Base-by-base conservation (phyloP, 2,113 vertebrate species). In the Mirza zaza region DNA sequence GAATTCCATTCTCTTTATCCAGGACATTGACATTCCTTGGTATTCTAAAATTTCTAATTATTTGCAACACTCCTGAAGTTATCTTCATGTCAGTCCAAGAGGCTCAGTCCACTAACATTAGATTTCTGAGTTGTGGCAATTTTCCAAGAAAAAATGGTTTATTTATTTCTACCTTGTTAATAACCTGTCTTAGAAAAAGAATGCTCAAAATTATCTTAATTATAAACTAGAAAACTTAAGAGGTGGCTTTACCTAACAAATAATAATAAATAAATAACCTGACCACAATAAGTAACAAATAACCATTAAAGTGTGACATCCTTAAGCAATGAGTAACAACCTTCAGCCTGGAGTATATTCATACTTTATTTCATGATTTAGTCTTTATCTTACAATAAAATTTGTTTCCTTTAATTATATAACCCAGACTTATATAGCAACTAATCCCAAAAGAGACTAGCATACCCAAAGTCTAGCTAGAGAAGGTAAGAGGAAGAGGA, bases 1-100 rank as follows among this genome's bases (percentile, higher is more conserved):
- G 55, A 94, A 87, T 80, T 48, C n/a, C 48, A 36, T 89, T 95
- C 85, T 94, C 55, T 83, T 84, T 82, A 90, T 63, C n/a, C 20
- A 97, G 57, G 8, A n/a, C 76, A 52, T 65, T 70, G 59, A 80
- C 23, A 80, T 91, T 68, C 8, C 55, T 91, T 45, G 34, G 7
- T 87, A 67, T 88, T 94, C 82, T 81, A 55, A 93, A 96, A 80
- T 68, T 77, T 89, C 90, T 94, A 92, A 67, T 73, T 94, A 82
- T 50, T 55, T 25, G 15, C 77, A 88, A 82, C 52, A 79, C 68
- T 79, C 55, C 27, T n/a, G 18, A 95, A 94, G 36, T 59, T 52
- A 71, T 93, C 65, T 89, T 92, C 68, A 83, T 92, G 61, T 68
- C 48, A 80, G 13, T 87, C n/a, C 50, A 79, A n/a, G 50, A 86